Conservation (phyloP, 2,888 invertebrate genomes). For the Muscina levida region DNA sequence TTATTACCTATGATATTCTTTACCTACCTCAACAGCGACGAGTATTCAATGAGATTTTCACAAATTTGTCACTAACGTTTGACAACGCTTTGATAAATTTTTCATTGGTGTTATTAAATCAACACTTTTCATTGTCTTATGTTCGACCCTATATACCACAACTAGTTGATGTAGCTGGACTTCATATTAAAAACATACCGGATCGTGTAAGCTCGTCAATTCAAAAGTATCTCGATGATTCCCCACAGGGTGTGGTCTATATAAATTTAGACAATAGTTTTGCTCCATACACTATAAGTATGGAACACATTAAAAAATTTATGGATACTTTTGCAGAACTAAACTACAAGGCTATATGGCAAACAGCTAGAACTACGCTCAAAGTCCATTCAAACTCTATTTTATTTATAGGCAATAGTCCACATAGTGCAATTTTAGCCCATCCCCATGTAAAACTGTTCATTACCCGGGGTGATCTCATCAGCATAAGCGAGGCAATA, state of each 20-base stretch:
- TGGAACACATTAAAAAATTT: slow-evolving; percentile 72
- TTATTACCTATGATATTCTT: too few relatives aligned
- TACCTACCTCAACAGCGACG: slow-evolving; percentile 73
- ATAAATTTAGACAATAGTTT: too few relatives aligned
- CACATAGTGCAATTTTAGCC: slow-evolving; percentile 77
- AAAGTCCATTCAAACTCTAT: slow-evolving; percentile 69
- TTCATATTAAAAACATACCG: slow-evolving; percentile 73
- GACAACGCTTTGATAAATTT: slow-evolving; percentile 70
- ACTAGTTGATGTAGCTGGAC: slow-evolving; percentile 77
- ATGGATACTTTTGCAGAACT: slow-evolving; percentile 67
- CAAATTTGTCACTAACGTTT: slow-evolving; percentile 67
- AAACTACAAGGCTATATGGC: slow-evolving; percentile 77
- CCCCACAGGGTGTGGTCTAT: slow-evolving; percentile 77
- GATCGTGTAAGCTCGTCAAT: slow-evolving; percentile 74
- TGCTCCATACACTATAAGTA: too few relatives aligned
- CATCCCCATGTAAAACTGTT: slow-evolving; percentile 80
- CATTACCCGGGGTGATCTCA: slow-evolving; percentile 81
- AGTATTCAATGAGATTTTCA: slow-evolving; percentile 72
- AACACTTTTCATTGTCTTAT: slow-evolving; percentile 71
- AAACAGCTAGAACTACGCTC: slow-evolving; percentile 77
- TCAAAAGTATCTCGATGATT: slow-evolving; percentile 62
- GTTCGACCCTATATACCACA: slow-evolving; percentile 76
- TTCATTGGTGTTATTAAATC: slow-evolving; percentile 72
- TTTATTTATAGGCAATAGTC: slow-evolving; percentile 76
- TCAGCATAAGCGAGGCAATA: slow-evolving; percentile 80